Percentiles rank a stretch among this genome's conserved stretches.
Evolutionary conservation across 2,113 vertebrate species (phyloP).

Genomic region (Castor canadensis): DNA sequence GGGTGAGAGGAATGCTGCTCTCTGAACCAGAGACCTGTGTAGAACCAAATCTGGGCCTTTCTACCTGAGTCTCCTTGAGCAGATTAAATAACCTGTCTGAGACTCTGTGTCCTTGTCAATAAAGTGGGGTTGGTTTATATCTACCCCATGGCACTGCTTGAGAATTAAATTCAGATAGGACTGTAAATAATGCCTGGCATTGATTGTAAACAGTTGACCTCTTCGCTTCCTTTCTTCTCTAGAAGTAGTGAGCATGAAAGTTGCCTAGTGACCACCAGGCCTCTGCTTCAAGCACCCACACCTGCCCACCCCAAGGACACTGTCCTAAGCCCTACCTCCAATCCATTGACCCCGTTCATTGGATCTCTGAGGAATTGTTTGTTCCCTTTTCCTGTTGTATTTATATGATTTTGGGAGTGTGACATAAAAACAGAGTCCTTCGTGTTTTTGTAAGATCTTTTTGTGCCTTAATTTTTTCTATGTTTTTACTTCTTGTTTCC

Average conservation of each 20-base stretch:
- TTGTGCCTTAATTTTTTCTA: background rate
- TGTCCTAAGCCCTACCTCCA: no score
- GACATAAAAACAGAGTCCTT: background rate
- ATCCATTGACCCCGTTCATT: no score
- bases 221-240: background rate
- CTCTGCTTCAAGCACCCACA: background rate
- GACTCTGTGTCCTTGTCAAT: background rate
- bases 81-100: background rate
- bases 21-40: background rate
- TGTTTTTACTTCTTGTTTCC: background rate
- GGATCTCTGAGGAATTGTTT: background rate
- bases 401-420: rapidly evolving
- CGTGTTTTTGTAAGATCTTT: background rate
- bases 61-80: background rate
- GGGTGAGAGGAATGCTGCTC: background rate
- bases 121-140: no score
- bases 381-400: background rate
- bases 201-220: background rate
- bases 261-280: background rate
- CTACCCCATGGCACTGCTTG: rapidly evolving
- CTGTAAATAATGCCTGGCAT: background rate
- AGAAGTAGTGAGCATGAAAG: background rate
- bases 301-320: background rate
- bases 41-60: background rate
- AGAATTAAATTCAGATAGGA: background rate